Base-by-base conservation (phyloP, 2,113 vertebrate genomes). In the Arothron firmamentum region DNA sequence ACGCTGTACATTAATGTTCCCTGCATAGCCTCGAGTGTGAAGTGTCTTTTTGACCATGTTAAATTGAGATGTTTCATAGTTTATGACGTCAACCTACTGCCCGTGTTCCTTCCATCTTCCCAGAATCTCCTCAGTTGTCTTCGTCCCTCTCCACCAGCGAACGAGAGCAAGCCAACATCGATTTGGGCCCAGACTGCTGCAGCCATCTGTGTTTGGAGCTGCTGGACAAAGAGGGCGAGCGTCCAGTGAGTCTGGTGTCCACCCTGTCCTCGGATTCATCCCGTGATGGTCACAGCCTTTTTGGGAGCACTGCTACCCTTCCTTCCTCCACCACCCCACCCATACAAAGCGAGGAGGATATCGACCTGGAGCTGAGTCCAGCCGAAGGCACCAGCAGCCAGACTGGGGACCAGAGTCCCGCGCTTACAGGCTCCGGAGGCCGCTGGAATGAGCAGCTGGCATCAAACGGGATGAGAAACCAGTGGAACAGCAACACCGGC, bases 221-320 rank as follows among this genome's bases (percentile, higher is more conserved):
- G 5, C 76, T 82, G 58, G 90, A 91, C 28, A 85, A 89, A 46
- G 90, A 91, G 64, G 84, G 90, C 7, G 88, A 91, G 45, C 90
- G 91, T 23, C 92, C 93, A 0, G 77, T 90, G 77, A 95, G 91
- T 75, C 64, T 89, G 12, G 83, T 88, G 59, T 91, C 78, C 1
- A 90, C 90, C 43, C 81, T 91, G 52, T 93, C 92, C 6, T 94
- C 93, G 0, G 88, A 87, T 23, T 94, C 94, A 0, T 92, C 91
- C 4, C 82, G 88, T 3, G 91, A 92, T 4, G 58, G 87, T 59
- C 77, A 11, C 1, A 71, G 89, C 85, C 90, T 94, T 77, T 93
- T 90, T 60, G 91, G 90, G 15, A 86, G 88, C 70, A 84, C 82
- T 0, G 74, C 67, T 7, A 56, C 85, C 59, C 84, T 87, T 45